A percentile compares a stretch with the other conserved stretches of the same genome.
Evolutionary conservation across 53 echinoderm and acorn worm genomes (phyloP).

Genomic region (Henricia sp.): DNA sequence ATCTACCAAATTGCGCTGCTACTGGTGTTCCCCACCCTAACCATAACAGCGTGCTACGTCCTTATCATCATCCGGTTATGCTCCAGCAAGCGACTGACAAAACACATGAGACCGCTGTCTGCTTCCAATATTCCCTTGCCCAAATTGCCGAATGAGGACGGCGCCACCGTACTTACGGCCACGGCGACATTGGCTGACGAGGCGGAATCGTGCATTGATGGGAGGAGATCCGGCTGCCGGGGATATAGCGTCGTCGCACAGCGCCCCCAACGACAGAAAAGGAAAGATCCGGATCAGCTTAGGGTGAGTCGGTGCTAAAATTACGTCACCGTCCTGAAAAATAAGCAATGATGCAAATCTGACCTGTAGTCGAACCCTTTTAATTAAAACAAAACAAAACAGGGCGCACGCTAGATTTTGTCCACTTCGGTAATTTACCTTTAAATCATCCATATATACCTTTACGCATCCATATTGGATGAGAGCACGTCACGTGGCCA

Average conservation of each 20-base stretch:
- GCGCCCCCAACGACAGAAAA: not conserved
- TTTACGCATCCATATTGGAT: too few relatives aligned
- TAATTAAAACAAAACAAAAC: too few relatives aligned
- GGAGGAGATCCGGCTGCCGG: not conserved
- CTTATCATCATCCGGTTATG: conserved; percentile 30
- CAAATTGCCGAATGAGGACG: not conserved
- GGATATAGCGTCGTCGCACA: not conserved
- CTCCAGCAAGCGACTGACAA: conserved; percentile 15
- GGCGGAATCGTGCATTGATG: not conserved
- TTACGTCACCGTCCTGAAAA: too few relatives aligned
- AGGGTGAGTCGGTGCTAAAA: not conserved
- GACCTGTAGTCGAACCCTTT: too few relatives aligned
- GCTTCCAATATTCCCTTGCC: conserved; percentile 9
- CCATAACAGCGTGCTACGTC: conserved; percentile 60
- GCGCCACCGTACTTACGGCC: not conserved
- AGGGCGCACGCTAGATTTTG: too few relatives aligned
- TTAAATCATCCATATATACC: too few relatives aligned
- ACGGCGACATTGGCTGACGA: not conserved
- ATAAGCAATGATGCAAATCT: too few relatives aligned
- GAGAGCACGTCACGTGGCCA: too few relatives aligned
- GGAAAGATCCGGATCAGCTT: conserved; percentile 1
- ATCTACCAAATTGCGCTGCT: conserved; percentile 63
- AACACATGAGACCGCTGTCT: conserved; percentile 46
- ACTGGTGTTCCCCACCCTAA: conserved; percentile 53
- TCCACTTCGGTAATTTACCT: too few relatives aligned